Percentiles rank a stretch among this genome's conserved stretches.
Conservation (phyloP, 2,888 invertebrate species). For the Epirrhoe tristata region DNA sequence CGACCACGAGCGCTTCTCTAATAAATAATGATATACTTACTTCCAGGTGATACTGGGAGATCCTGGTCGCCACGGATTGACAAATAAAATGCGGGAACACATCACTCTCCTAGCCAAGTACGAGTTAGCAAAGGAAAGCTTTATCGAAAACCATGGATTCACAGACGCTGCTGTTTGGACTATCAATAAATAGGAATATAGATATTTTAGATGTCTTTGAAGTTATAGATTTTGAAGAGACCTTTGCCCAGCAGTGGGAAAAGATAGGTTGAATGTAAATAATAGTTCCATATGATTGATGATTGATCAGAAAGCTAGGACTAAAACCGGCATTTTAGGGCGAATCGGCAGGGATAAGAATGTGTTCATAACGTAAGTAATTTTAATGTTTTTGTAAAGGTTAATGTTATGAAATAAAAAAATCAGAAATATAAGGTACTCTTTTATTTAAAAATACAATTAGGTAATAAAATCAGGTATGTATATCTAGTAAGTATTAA, state of each 20-base stretch:
- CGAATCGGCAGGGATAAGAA: too few relatives aligned
- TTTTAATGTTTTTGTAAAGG: too few relatives aligned
- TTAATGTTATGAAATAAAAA: conserved; percentile 2
- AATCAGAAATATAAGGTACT: conserved; percentile 15
- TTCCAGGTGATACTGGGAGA: conserved; percentile 84
- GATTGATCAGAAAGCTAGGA: too few relatives aligned
- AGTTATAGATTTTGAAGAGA: too few relatives aligned
- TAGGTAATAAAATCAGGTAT: conserved; percentile 41
- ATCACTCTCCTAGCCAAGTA: conserved; percentile 75
- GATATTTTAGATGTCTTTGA: too few relatives aligned
- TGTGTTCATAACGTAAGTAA: too few relatives aligned
- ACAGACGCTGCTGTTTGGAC: conserved; percentile 80
- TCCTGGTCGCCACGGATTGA: conserved; percentile 86
- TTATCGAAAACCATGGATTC: conserved; percentile 84
- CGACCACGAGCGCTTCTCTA: too few relatives aligned
- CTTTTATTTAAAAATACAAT: conserved; percentile 39
- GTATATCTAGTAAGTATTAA: conserved; percentile 16
- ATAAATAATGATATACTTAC: conserved; percentile 1
- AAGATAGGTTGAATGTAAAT: too few relatives aligned
- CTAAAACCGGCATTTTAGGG: too few relatives aligned
- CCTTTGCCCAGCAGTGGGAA: too few relatives aligned
- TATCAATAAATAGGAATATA: background rate
- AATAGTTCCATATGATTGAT: too few relatives aligned
- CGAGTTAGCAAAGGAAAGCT: conserved; percentile 69
- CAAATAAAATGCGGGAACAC: conserved; percentile 59